These are phyloP conservation scores for Aricia artaxerxes DNA, from an alignment of 2,888 invertebrate species.

Conservation along the genomic window DNA sequence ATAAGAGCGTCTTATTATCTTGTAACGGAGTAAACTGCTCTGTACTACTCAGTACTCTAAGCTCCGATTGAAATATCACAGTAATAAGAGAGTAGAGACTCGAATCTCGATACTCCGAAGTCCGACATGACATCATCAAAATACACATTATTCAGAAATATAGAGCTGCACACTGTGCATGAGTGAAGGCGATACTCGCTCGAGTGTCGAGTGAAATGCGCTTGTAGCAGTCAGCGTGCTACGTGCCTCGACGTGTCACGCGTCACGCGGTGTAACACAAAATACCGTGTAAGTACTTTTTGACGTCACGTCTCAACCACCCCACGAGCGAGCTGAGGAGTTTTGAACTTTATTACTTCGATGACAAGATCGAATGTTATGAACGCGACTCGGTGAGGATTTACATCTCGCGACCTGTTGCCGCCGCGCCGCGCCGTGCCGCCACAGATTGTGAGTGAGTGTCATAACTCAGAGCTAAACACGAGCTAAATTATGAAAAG, in stretches of 20 bases:
- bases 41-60: too few species aligned
- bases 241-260: background rate
- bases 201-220: background rate
- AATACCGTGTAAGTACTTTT: background rate
- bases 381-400: background rate
- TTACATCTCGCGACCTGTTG: conserved; percentile 5
- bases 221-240: background rate
- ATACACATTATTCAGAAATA: too few species aligned
- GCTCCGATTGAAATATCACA: too few species aligned
- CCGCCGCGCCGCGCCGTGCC: background rate
- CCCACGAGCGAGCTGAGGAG: background rate
- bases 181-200: too few species aligned
- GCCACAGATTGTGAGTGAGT: background rate
- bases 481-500: background rate
- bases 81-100: too few species aligned
- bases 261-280: background rate
- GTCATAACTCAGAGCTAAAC: background rate
- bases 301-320: background rate
- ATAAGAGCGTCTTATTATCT: too few species aligned
- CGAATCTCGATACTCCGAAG: too few species aligned
- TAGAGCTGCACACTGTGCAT: too few species aligned
- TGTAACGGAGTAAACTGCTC: too few species aligned
- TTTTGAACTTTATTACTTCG: background rate
- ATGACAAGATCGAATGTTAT: background rate
- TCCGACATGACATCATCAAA: too few species aligned